phyloP scores from a whole-genome alignment of 2,888 invertebrate genomes.

The Syrista parreyssii region DNA sequence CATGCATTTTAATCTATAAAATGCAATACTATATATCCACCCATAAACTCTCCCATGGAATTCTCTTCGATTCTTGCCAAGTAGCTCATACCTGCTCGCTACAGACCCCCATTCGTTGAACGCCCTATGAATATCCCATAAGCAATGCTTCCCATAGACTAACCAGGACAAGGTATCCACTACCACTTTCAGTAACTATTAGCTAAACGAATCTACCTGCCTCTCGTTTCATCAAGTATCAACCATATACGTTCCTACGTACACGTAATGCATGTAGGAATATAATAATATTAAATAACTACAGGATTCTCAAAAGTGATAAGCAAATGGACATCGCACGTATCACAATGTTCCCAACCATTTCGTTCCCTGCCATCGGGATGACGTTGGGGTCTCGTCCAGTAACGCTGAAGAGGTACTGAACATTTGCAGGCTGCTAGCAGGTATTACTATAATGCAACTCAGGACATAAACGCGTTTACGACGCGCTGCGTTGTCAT shows the following conservation, averaged over 20 bases:
- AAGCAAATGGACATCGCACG: background rate
- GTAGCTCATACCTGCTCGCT: background rate
- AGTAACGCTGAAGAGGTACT: conserved; percentile 43
- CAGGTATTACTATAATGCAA: conserved; percentile 65
- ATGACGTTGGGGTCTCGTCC: conserved; percentile 2
- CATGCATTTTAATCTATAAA: background rate
- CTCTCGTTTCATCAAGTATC: too few species aligned
- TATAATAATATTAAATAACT: background rate
- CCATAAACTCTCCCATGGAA: background rate
- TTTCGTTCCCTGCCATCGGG: background rate
- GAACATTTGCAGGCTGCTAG: conserved; percentile 54
- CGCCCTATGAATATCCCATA: background rate
- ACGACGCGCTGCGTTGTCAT: conserved; percentile 66
- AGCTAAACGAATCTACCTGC: background rate
- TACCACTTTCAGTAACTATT: background rate
- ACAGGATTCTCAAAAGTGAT: background rate
- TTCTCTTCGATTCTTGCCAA: background rate
- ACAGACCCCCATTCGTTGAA: background rate
- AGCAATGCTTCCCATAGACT: background rate
- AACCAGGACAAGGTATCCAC: background rate
- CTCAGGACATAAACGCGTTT: conserved; percentile 66
- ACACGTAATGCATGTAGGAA: background rate
- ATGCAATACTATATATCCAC: background rate
- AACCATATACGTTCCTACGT: background rate
- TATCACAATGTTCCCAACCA: background rate